Evolutionary conservation across 2,797 vertebrate genomes (phyloP), one percentile per base, ranked within the genome.

Genomic region (Sphaeramia orbicularis): DNA sequence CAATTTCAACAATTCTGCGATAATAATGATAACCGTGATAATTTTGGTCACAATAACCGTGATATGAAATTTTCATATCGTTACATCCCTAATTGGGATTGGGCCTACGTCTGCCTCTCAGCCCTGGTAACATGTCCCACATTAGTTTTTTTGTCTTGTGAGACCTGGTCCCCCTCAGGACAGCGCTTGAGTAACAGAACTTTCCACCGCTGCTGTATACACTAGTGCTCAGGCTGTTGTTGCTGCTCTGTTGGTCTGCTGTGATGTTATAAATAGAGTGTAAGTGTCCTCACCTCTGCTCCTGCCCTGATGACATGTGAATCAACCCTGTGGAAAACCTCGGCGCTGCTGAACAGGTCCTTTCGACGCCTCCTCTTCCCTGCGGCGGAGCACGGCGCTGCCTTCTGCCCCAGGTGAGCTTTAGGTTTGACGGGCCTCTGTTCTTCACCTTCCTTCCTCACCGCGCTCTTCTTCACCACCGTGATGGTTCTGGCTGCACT

Each of bases 391-490:
- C n/a, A 19, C 0, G 44, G 35, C 0, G 52, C 1, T 14, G 0
- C 16, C 68, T 66, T 82, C 45, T 47, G 62, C n/a, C 77, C 80
- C 18, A 14, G 47, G 9, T 43, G 57, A 0, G 65, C 5, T 42
- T 74, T 89, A 0, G 56, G 63, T 6, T 73, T 84, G 14, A 36
- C 58, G 4, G 27, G 70, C 62, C 48, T 78, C 18, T 51, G 73
- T 4, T 89, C 88, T 7, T 87, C 89, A 1, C 42, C 59, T 57
- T 91, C 90, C 71, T 86, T 86, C 73, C 85, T 90, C 78, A 92
- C 80, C 0, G 91, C 82, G n/a, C 92, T 93, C 81, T 92, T 95
- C 89, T 94, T 95, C 85, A 93, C 91, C 67, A 79, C 89, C 0
- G 86, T 86, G 62, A 91, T 84, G 65, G 89, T 89, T 59, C 88